These are phyloP conservation scores for Apis laboriosa DNA, from an alignment of 1,140 invertebrate genomes.

Conservation along the genomic window DNA sequence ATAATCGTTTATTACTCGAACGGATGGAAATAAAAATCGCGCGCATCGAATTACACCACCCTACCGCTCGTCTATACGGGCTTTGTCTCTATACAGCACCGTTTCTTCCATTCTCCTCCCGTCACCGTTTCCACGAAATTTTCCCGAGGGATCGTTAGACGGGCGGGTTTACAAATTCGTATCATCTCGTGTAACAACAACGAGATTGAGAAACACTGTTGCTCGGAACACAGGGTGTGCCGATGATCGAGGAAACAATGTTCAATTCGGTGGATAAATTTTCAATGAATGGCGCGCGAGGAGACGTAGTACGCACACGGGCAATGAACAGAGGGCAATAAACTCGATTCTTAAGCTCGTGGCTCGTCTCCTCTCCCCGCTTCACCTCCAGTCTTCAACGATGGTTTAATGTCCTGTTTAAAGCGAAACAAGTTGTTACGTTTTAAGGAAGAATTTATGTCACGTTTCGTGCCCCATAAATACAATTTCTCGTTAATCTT, in stretches of 20 bases:
- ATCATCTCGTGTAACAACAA: background rate
- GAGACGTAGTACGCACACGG: too few species aligned
- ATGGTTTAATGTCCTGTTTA: too few species aligned
- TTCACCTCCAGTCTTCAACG: too few species aligned
- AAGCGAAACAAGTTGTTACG: too few species aligned
- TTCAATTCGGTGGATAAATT: background rate
- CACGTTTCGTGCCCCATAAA: background rate
- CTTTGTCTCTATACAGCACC: too few species aligned
- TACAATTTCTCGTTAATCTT: too few species aligned
- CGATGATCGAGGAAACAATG: background rate
- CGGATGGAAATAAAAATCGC: slow-evolving; percentile 63
- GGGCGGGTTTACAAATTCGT: background rate
- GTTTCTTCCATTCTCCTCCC: too few species aligned
- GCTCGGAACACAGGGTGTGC: background rate
- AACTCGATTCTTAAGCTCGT: background rate
- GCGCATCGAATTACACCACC: slow-evolving; percentile 54
- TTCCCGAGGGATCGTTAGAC: slow-evolving; percentile 6
- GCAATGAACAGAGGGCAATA: too few species aligned
- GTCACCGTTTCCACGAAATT: too few species aligned
- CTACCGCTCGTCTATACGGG: too few species aligned
- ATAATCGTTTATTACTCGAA: slow-evolving; percentile 63
- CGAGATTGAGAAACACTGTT: too few species aligned
- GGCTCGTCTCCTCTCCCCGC: background rate
- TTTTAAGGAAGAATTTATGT: background rate
- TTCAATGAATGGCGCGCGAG: background rate